Evolutionary conservation across 2,113 vertebrate species (phyloP), one percentile per base, ranked within the genome.

Genomic region (Carassius auratus): DNA sequence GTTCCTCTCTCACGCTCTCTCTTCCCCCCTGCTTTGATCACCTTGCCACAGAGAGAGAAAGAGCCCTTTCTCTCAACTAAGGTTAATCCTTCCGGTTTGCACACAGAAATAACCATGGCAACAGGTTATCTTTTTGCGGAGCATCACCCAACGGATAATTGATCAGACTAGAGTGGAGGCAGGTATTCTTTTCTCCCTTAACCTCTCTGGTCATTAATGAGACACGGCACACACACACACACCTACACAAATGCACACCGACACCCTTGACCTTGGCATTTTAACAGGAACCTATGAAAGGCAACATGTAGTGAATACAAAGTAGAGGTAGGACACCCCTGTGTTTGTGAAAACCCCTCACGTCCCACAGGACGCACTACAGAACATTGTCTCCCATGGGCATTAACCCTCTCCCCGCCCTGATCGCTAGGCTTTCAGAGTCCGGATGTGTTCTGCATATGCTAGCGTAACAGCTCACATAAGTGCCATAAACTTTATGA

Each of bases 101-200:
- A 83, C 84, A 88, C 82, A 86, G 78, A 85, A 86, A 86, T 88
- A 85, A 86, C 84, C 84, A 89, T 88, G 86, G 86, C 76, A 88
- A 86, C 85, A 82, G 84, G 78, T 86, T 85, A 86, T 86, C 86
- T 83, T 83, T 83, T 85, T 61, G 84, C 71, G 21, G 82, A 82
- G 59, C 82, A 84, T 86, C 17, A 42, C 71, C 71, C 64, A 48
- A n/a, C 62, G 64, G 81, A 86, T 76, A 81, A 81, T 89, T 80
- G 82, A 89, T 87, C 88, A 89, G 76, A 64, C 76, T 87, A 59
- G 87, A 84, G 76, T 87, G 78, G 84, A 62, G 71, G 84, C 86
- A 84, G 68, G 45, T 81, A 76, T 84, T 84, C 69, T 50, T 76
- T 85, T 74, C 59, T 64, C 79, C 57, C 83, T 76, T 87, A 75